Percentiles rank a stretch among this genome's conserved stretches.
Conservation (phyloP, 2,113 vertebrate species). For the Pseudois nayaur region DNA sequence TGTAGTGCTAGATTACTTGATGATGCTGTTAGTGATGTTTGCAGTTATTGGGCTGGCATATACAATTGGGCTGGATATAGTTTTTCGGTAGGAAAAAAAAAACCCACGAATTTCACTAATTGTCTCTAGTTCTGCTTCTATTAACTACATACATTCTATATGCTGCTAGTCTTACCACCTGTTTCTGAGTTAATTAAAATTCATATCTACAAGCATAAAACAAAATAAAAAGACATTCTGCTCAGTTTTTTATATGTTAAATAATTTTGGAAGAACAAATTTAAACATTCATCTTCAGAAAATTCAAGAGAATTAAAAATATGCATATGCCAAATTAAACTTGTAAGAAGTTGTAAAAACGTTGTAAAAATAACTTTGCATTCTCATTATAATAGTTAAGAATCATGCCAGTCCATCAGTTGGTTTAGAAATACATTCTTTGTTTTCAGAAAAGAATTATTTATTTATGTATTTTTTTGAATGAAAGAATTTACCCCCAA, state of each 20-base stretch:
- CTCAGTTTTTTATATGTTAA: slow-evolving; percentile 49
- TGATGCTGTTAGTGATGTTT: slow-evolving; percentile 73
- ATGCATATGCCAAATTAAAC: background rate
- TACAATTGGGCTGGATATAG: slow-evolving; percentile 71
- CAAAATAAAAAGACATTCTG: slow-evolving; percentile 64
- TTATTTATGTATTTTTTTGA: background rate
- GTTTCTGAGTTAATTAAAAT: slow-evolving; percentile 74
- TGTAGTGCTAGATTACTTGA: slow-evolving; percentile 67
- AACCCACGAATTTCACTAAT: slow-evolving; percentile 75
- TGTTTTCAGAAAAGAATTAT: background rate
- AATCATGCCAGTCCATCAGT: background rate
- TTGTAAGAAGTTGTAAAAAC: background rate
- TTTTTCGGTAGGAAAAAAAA: slow-evolving; percentile 58
- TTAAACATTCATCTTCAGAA: slow-evolving; percentile 31
- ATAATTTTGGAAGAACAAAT: slow-evolving; percentile 23
- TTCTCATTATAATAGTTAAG: background rate
- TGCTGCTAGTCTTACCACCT: slow-evolving; percentile 77
- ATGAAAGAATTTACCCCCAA: background rate
- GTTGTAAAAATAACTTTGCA: background rate
- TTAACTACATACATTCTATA: slow-evolving; percentile 70
- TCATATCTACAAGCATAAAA: slow-evolving; percentile 57
- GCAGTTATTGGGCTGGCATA: slow-evolving; percentile 57
- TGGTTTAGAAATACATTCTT: background rate
- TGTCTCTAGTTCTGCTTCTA: slow-evolving; percentile 71
- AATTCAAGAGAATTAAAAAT: background rate